Base-by-base conservation (phyloP, 2,888 invertebrate genomes). In the Rhabditoides inermis region DNA sequence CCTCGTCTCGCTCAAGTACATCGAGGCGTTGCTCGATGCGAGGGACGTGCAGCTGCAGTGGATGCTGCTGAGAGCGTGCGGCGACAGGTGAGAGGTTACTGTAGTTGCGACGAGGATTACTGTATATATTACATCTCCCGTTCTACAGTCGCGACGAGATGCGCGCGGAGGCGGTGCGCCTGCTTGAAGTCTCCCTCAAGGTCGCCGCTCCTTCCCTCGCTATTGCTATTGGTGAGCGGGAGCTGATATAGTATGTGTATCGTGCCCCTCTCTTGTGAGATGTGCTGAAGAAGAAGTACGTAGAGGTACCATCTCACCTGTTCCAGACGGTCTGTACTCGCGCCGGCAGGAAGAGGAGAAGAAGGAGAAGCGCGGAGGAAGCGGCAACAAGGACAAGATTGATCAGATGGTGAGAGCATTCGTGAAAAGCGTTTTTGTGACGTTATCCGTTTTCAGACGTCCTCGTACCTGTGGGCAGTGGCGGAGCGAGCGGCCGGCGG, bases 1-100 rank as follows among this genome's bases (percentile, higher is more conserved):
- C 7, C 46, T 68, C 46, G 61, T 53, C 1, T 57, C 63, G 15
- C 39, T 68, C 30, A 68, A 68, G 44, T 68, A 66, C 45, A 55
- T 58, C 0, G 65, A 64, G 47, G 60, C 65, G 10, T 48, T 68
- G 27, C 56, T 66, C 30, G 49, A 54, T 32, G 58, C 60, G 6
- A 35, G 49, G 7, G 58, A 63, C 20, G 57, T 60, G 55, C 56
- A 60, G 18, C 55, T 65, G 30, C 56, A 55, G 1, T 68, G 65
- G 65, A 46, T 60, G 41, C 41, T 68, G 3, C 51, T 65, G 22
- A 48, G 50, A 25, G 60, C 60, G 1, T 55, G 56, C 18, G 65
- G 61, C 27, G 63, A 65, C 27, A 50, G 53, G 47, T 54, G 45
- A 54, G 57, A 45, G 18, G 5, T 15, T 45, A 12, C n/a, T n/a